Evolutionary conservation across 2,888 invertebrate genomes (phyloP), one percentile per base, ranked within the genome.

Genomic region (Phymatocera aterrima): DNA sequence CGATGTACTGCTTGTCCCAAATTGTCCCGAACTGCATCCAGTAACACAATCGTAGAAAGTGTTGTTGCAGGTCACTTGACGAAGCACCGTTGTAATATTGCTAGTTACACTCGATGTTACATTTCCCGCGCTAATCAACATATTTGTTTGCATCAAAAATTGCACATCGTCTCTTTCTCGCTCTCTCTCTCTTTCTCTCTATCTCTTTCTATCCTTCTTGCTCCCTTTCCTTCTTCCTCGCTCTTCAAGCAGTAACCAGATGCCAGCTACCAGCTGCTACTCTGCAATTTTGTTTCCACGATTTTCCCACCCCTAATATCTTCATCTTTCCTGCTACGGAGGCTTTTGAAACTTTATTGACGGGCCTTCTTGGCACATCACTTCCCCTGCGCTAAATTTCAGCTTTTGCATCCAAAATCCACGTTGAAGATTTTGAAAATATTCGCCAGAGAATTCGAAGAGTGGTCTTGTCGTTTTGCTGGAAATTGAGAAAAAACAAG

Each of bases 1-100:
- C 21, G 40, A 40, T 12, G 75, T 64, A 64, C 18, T 21, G 18
- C 34, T n/a, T 2, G 34, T 28, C 24, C 28, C 68, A 15, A 57
- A 21, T 28, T 68, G 43, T 12, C 68, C 68, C 15, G 46, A 28
- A 24, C 68, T 15, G 54, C 75, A 75, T n/a, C 40, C 54, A 5
- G 18, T 40, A 2, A 54, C 10, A 18, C 75, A 75, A 51, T 72
- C 51, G 72, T 72, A 72, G 34, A 72, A 72, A 37, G 51, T 51
- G 31, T 54, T 51, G 72, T 72, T 72, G 51, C 72, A 72, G 6
- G 37, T 75, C 54, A 60, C 54, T 40, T 75, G 75, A 4, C 75
- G 68, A 68, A 68, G 34, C 40, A 68, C 46, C 28, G 68, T 46
- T 21, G 68, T 68, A 8, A 68, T 68, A 68, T 68, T 54, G 34